Conservation (phyloP, 2,113 vertebrate species). For the Hydrochoerus hydrochaeris region DNA sequence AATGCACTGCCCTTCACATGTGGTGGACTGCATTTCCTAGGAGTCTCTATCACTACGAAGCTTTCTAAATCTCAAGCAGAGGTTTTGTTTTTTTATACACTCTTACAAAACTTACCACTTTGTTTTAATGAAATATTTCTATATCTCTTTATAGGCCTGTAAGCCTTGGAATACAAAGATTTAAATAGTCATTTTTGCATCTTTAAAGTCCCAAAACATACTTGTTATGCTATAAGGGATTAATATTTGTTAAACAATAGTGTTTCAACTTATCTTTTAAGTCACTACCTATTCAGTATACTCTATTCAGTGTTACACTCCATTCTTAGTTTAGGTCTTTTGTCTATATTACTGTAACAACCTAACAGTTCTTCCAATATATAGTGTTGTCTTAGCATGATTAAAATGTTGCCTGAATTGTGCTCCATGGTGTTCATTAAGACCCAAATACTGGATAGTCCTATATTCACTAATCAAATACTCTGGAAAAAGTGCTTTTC, state of each 20-base stretch:
- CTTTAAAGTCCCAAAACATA: conserved; percentile 11
- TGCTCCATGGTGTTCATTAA: conserved; percentile 21
- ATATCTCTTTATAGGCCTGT: not conserved
- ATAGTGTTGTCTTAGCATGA: not conserved
- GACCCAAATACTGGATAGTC: not conserved
- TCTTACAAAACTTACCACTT: conserved; percentile 27
- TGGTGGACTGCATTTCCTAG: not conserved
- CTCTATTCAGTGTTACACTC: conserved; percentile 1
- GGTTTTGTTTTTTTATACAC: not conserved
- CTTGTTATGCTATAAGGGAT: not conserved
- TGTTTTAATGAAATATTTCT: not conserved
- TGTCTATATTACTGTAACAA: not conserved
- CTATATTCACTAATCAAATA: conserved; percentile 26
- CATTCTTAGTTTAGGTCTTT: conserved; percentile 32
- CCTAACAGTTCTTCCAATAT: conserved; percentile 18
- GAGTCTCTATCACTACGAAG: conserved; percentile 21
- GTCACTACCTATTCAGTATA: not conserved
- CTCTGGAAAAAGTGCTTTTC: not conserved
- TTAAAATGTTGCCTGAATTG: conserved; percentile 18
- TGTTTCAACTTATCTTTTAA: not conserved
- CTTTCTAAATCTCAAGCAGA: conserved; percentile 47
- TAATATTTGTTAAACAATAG: conserved; percentile 25
- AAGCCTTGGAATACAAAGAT: not conserved
- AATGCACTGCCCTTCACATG: not conserved
- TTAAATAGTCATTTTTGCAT: not conserved